Evolutionary conservation across 2,113 vertebrate species (phyloP).

Genomic region (Crotalus helleri): DNA sequence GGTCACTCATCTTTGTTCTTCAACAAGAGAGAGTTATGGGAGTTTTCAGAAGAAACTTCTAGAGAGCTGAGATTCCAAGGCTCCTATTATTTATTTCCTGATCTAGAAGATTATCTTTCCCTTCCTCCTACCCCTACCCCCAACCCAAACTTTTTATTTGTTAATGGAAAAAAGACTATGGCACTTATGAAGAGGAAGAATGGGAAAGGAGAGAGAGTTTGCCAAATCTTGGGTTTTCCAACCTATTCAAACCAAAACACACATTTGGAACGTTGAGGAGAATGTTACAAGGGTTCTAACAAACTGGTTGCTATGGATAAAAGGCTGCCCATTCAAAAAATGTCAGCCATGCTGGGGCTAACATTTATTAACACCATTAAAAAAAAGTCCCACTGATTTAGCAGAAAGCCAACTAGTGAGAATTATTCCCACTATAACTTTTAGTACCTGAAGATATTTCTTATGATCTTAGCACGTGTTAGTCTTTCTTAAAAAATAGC

Average conservation of each 20-base stretch:
- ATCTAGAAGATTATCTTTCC: background rate
- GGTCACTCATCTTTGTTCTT: background rate
- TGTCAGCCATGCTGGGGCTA: background rate
- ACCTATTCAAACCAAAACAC: background rate
- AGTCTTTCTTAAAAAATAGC: background rate
- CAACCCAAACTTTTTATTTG: background rate
- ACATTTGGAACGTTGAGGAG: background rate
- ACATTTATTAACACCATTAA: background rate
- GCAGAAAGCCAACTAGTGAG: background rate
- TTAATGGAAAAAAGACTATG: background rate
- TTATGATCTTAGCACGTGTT: background rate
- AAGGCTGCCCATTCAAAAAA: background rate
- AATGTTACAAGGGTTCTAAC: background rate
- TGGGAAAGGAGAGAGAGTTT: background rate
- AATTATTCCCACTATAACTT: background rate
- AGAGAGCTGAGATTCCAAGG: background rate
- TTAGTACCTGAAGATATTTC: background rate
- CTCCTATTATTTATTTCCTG: background rate
- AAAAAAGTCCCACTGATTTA: background rate
- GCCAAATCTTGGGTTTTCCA: background rate
- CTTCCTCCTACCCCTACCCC: background rate
- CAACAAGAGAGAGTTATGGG: too few relatives aligned
- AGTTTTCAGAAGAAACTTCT: background rate
- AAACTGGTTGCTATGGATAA: background rate
- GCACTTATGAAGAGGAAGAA: background rate